Evolutionary conservation across 2,113 vertebrate genomes (phyloP).

Genomic region (Leptodactylus fuscus): DNA sequence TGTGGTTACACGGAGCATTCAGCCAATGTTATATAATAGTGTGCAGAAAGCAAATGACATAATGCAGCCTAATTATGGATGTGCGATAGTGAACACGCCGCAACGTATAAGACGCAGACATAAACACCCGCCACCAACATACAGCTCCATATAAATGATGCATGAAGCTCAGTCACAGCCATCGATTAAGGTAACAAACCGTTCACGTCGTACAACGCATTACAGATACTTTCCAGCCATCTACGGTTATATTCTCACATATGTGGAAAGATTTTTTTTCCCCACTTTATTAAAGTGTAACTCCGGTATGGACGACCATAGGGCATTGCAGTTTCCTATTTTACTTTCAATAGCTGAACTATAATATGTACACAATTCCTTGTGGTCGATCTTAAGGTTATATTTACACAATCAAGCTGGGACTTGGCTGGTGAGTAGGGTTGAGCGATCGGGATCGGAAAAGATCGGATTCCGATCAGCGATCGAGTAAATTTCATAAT

Average conservation of each 20-base stretch:
- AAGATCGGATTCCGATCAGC: too few relatives aligned
- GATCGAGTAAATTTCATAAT: too few relatives aligned
- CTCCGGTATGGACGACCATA: too few relatives aligned
- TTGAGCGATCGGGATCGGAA: too few relatives aligned
- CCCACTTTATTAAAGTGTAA: background rate
- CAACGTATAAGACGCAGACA: background rate
- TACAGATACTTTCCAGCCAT: background rate
- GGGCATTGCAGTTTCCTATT: too few relatives aligned
- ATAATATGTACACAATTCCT: background rate
- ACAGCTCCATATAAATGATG: constrained; percentile 6
- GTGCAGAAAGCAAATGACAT: constrained; percentile 18
- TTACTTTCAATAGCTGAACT: background rate
- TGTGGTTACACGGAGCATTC: background rate
- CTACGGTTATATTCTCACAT: background rate
- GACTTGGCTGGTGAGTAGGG: too few relatives aligned
- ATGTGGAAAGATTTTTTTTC: background rate
- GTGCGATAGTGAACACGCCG: background rate
- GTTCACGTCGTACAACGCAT: background rate
- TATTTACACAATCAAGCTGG: too few relatives aligned
- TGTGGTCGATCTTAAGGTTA: background rate
- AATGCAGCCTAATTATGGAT: constrained; percentile 20
- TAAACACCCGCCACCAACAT: constrained; percentile 13
- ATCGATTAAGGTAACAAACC: constrained; percentile 21
- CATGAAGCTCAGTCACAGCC: background rate
- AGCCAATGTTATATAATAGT: background rate